Evolutionary conservation across 2,797 vertebrate species (phyloP).

Genomic region (Cynodonichthys magdalenae): DNA sequence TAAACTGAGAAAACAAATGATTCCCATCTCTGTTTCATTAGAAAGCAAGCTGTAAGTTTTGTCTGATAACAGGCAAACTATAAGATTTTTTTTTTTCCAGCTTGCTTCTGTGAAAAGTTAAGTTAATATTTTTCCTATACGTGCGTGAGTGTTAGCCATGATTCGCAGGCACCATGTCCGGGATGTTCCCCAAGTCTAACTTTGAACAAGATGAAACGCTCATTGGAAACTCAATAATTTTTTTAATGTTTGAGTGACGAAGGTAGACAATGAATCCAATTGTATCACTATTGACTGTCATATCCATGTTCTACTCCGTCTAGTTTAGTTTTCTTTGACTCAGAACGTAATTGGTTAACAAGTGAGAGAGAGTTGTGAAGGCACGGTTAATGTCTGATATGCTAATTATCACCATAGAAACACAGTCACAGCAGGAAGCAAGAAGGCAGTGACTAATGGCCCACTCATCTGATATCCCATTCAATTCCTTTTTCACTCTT

Average conservation of each 20-base stretch:
- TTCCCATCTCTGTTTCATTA: too few relatives aligned
- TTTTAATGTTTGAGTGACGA: neutral
- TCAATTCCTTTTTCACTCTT: conserved; percentile 51
- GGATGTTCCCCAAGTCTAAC: neutral
- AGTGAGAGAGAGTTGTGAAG: conserved; percentile 47
- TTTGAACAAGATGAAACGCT: neutral
- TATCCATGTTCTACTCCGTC: conserved; percentile 13
- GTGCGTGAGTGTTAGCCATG: neutral
- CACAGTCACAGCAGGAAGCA: conserved; percentile 70
- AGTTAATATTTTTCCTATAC: neutral
- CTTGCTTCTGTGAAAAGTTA: neutral
- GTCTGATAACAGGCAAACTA: neutral
- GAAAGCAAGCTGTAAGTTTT: neutral
- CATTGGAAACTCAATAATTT: neutral
- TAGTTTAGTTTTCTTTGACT: conserved; percentile 31
- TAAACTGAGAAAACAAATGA: too few relatives aligned
- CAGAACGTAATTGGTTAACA: conserved; percentile 68
- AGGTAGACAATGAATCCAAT: conserved; percentile 6
- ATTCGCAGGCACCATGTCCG: neutral
- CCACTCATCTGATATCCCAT: conserved; percentile 69
- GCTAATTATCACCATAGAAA: conserved; percentile 75
- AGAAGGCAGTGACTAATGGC: conserved; percentile 75
- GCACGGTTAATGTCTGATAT: conserved; percentile 69
- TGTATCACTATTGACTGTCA: conserved; percentile 12
- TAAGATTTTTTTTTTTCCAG: neutral